Evolutionary conservation across 2,113 vertebrate genomes (phyloP), one percentile per base, ranked within the genome.

Genomic region (Fulmarus glacialis): DNA sequence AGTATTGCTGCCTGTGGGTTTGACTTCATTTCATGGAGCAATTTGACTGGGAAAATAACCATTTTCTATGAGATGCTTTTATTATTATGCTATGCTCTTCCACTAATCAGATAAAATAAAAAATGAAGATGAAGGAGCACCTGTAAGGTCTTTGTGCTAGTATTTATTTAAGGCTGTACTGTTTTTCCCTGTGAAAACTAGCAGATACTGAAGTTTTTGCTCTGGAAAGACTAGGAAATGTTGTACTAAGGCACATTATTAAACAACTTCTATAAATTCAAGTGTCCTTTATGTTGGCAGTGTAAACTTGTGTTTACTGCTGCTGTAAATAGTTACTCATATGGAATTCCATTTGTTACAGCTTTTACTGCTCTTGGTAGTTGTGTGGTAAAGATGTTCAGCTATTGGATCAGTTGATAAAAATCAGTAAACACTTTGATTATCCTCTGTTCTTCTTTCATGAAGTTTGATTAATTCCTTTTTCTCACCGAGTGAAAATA

Each of bases 231-330:
- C 55, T 43, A 62, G 43, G 48, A 82, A 95, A 81, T 78, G 29
- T 52, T 88, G 62, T 73, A 66, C 45, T 90, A 90, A 67, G 73
- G 82, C 92, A 96, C 72, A 40, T 56, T 89, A 89, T 91, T 94
- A 94, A 94, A 83, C 64, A 34, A 8, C 82, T 89, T 63, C 85
- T 67, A 87, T 95, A 96, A 92, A 97, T 97, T 89, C 83, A 82
- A 75, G 91, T 38, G 67, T 94, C 87, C 78, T 93, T 97, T 88
- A 75, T 87, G 58, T 60, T 93, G 88, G 91, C 64, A 71, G 73
- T 87, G 83, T 50, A 84, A 80, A 96, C 43, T 64, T 52, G 67
- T 4, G 6, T 78, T 94, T 96, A 90, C 72, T 92, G 27, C 86
- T 71, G 77, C 84, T 66, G 62, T 82, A 94, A 96, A 95, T 79